phyloP scores from a whole-genome alignment of 1,140 invertebrate genomes.

The Solenopsis invicta region DNA sequence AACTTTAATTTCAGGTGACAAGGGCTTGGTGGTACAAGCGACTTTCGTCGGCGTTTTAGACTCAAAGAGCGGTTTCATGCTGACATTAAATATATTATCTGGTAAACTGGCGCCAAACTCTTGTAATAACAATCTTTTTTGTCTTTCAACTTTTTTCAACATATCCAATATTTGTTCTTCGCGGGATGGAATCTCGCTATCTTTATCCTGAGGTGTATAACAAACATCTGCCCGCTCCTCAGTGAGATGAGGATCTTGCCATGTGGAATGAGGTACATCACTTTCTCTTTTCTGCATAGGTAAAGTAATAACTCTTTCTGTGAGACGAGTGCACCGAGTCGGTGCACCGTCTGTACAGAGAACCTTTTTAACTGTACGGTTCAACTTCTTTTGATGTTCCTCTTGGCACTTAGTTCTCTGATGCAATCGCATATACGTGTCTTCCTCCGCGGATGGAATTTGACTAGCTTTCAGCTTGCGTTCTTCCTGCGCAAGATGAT shows the following conservation, averaged over 20 bases:
- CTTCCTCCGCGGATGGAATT: constrained; percentile 62
- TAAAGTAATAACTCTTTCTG: constrained; percentile 79
- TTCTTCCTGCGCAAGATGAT: constrained; percentile 79
- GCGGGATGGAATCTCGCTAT: constrained; percentile 68
- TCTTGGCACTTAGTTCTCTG: constrained; percentile 74
- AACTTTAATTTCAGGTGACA: constrained; percentile 80
- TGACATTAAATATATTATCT: constrained; percentile 80
- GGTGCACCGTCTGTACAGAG: constrained; percentile 50
- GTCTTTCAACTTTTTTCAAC: constrained; percentile 82
- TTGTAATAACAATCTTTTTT: constrained; percentile 79
- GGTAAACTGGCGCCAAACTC: constrained; percentile 83
- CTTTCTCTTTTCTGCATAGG: constrained; percentile 58
- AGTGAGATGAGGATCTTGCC: constrained; percentile 65
- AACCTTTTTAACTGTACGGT: constrained; percentile 76
- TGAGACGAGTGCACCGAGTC: neutral
- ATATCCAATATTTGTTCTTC: constrained; percentile 82
- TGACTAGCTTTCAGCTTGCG: constrained; percentile 81
- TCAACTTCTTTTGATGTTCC: constrained; percentile 80
- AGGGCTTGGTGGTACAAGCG: constrained; percentile 17
- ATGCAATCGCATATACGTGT: constrained; percentile 35
- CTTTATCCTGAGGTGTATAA: constrained; percentile 28
- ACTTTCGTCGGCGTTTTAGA: constrained; percentile 35
- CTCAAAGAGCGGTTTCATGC: constrained; percentile 78
- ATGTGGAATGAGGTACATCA: constrained; percentile 48
- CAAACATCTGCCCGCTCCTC: constrained; percentile 1